These are phyloP conservation scores for Brachypalpus laphriformis DNA, from an alignment of 2,888 invertebrate genomes.

Conservation along the genomic window DNA sequence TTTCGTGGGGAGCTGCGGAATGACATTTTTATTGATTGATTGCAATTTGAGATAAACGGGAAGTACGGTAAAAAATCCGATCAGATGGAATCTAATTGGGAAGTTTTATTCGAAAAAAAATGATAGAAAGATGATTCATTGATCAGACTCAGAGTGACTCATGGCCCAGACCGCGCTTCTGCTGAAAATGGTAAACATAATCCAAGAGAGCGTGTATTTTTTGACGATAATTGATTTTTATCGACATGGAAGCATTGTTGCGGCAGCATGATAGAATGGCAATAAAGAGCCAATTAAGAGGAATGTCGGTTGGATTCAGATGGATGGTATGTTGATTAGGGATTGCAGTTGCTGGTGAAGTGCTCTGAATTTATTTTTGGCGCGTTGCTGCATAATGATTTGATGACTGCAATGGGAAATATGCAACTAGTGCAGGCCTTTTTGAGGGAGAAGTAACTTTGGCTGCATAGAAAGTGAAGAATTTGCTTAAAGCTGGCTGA, in stretches of 20 bases:
- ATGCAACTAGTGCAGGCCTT: not conserved
- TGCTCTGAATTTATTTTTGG: not conserved
- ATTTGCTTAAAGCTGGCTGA: no score
- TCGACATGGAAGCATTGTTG: slow-evolving; percentile 37
- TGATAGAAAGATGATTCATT: slow-evolving; percentile 52
- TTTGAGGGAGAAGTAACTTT: no score
- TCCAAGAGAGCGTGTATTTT: slow-evolving; percentile 12
- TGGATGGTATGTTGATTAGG: slow-evolving; percentile 49
- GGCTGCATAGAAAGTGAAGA: no score
- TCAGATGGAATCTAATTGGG: slow-evolving; percentile 60
- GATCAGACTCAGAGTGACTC: slow-evolving; percentile 32
- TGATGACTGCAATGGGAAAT: not conserved
- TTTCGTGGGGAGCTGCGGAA: slow-evolving; percentile 52
- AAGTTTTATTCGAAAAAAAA: slow-evolving; percentile 31
- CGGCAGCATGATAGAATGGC: slow-evolving; percentile 15
- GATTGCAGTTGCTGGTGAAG: slow-evolving; percentile 5
- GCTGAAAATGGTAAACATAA: slow-evolving; percentile 25
- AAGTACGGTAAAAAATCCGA: not conserved
- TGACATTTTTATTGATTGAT: slow-evolving; percentile 72
- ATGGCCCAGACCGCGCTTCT: not conserved
- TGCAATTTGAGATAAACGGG: slow-evolving; percentile 61
- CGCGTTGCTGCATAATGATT: not conserved
- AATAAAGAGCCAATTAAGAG: slow-evolving; percentile 59
- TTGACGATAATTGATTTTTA: slow-evolving; percentile 63
- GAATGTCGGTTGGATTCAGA: slow-evolving; percentile 58